Percentiles rank a stretch among this genome's conserved stretches.
Conservation (phyloP, 2,888 invertebrate species). For the Ochropacha duplaris region DNA sequence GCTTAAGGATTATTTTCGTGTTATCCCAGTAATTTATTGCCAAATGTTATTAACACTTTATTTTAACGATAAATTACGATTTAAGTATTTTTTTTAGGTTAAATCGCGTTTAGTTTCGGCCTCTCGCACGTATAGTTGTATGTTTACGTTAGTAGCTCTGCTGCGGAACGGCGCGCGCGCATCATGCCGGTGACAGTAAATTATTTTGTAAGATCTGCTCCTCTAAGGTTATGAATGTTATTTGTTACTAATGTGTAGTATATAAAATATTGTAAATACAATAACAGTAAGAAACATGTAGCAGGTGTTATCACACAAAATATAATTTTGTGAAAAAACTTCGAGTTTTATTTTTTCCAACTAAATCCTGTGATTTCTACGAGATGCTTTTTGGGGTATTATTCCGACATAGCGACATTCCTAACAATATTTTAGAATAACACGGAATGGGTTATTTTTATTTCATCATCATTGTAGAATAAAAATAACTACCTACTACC, state of each 20-base stretch:
- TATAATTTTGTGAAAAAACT: constrained; percentile 82
- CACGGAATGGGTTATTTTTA: too few species aligned
- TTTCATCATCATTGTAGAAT: too few species aligned
- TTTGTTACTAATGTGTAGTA: constrained; percentile 83
- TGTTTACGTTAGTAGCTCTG: constrained; percentile 33
- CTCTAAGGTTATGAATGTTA: constrained; percentile 81
- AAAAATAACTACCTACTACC: too few species aligned
- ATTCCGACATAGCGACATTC: too few species aligned
- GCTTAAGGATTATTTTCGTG: constrained; percentile 70
- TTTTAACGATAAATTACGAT: constrained; percentile 41
- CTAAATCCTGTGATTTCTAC: background rate
- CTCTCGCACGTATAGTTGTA: constrained; percentile 28
- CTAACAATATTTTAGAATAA: too few species aligned
- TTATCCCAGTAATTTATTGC: constrained; percentile 82
- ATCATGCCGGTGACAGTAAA: constrained; percentile 37
- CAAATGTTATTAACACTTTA: constrained; percentile 80
- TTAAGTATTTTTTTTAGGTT: constrained; percentile 52
- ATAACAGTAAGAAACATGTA: constrained; percentile 79
- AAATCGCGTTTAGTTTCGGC: constrained; percentile 24
- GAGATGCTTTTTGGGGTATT: too few species aligned
- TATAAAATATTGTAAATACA: constrained; percentile 81
- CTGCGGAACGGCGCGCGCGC: constrained; percentile 17
- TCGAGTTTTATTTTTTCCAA: constrained; percentile 45
- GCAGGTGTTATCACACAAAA: constrained; percentile 84
- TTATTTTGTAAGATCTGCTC: constrained; percentile 78